Evolutionary conservation across 2,797 vertebrate species (phyloP), one percentile per base, ranked within the genome.

Genomic region (Simalia tracyae): DNA sequence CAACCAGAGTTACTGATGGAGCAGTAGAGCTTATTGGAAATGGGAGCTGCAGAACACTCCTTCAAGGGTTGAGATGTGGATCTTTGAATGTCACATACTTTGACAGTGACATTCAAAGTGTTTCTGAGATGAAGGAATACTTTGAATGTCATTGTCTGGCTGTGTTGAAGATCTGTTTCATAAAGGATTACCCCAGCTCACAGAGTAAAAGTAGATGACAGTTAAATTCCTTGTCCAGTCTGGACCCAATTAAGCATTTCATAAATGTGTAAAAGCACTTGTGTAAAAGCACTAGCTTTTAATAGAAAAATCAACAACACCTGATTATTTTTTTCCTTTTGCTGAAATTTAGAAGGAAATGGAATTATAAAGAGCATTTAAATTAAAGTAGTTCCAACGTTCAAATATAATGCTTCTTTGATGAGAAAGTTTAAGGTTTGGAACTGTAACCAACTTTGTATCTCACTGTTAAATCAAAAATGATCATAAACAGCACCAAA

Each of bases 251-350:
- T 89, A 56, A 31, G 26, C 19, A 64, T 63, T 87, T 93, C 87
- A 57, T 86, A 68, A 91, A 87, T 91, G 4, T 59, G 81, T 88
- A 42, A 42, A 42, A 42, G 42, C 31, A 4, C 61, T 94, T 95
- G 50, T 87, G 84, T 92, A 54, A 46, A 11, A 89, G 26, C 88
- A 92, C 56, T 87, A 91, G 60, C 22, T 84, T 94, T 87, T 11
- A 87, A 54, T 88, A 90, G 56, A 22, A 86, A 90, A 88, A 84
- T 57, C 84, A 88, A 2, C 90, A 85, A 50, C 36, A 46, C 88
- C 31, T 26, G 56, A 36, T 19, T 92, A 50, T 46, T 89, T 26
- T 28, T 42, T 8, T 90, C 8, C 68, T 88, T 92, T 91, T 91
- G 59, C 63, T 92, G 87, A 90, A 91, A 63, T 15, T 93, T 89